Evolutionary conservation across 2,113 vertebrate species (phyloP), one percentile per base, ranked within the genome.

Genomic region (Megatriorchis doriae): DNA sequence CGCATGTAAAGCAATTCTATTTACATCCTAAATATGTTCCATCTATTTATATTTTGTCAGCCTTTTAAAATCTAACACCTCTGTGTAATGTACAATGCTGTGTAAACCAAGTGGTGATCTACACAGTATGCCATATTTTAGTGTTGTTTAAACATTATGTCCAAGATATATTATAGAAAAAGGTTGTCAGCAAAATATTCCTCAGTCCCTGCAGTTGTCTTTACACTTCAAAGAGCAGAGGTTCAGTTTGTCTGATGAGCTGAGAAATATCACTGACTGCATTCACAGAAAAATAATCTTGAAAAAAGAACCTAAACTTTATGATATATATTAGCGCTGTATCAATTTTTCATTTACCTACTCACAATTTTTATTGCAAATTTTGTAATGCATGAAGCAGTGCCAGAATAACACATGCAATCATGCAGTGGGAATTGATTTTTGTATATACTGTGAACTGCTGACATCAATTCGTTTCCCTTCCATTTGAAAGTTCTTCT

Each of bases 151-250:
- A 95, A 90, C 65, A 87, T 65, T 78, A 55, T 32, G 36, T 86
- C 48, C 94, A 79, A 83, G 67, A 93, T 68, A 17, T 16, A 43
- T 29, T 81, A 43, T 55, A 71, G 58, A 91, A 87, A 93, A 79
- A 50, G 7, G 9, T 91, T 95, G 78, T 92, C 90, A 96, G 81
- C 62, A 95, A 97, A 93, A 94, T 80, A 83, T 58, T 92, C 66
- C 79, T 90, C 63, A 77, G 78, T 94, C 70, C 74, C 86, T 78
- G 34, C 43, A 72, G 90, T 86, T 77, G 72, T 93, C 83, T 95
- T 95, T 94, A 84, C 67, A 84, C 93, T 97, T 95, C 85, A 94
- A 94, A 96, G 78, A 97, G 79, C 78, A 95, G 89, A 96, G 94
- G 86, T 88, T 97, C 94, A 62, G 38, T 87, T 77, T 91, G 66